Conservation (phyloP, 2,888 invertebrate species). For the Meghimatium bilineatum region DNA sequence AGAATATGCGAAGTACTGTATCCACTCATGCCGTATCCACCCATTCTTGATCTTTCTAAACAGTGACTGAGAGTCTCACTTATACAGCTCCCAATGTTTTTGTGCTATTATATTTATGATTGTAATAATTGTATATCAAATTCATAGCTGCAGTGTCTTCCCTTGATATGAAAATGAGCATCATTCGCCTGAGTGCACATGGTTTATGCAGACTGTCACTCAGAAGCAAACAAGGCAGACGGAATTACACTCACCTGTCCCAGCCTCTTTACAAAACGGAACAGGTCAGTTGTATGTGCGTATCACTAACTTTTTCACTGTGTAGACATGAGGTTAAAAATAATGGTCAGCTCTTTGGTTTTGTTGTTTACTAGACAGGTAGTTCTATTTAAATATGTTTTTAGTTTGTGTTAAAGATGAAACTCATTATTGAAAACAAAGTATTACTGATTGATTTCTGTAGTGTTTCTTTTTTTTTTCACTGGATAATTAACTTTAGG, state of each 20-base stretch:
- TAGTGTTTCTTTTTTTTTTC: too few relatives aligned
- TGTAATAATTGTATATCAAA: too few relatives aligned
- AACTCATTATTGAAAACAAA: too few relatives aligned
- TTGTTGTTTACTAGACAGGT: neutral
- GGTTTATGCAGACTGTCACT: constrained; percentile 21
- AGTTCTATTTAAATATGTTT: neutral
- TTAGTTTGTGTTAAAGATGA: too few relatives aligned
- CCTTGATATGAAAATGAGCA: neutral
- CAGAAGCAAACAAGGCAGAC: constrained; percentile 1
- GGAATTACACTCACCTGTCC: constrained; percentile 20
- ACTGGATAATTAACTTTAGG: too few relatives aligned
- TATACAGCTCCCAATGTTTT: too few relatives aligned
- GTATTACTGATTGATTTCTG: too few relatives aligned
- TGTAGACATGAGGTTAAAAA: neutral
- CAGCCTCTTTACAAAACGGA: constrained; percentile 12
- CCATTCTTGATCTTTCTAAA: too few relatives aligned
- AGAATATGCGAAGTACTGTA: too few relatives aligned
- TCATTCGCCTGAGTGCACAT: constrained; percentile 1
- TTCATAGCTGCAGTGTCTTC: neutral
- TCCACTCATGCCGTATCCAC: too few relatives aligned
- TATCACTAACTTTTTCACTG: neutral
- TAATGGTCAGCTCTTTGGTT: neutral
- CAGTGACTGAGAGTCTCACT: too few relatives aligned
- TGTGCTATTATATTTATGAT: too few relatives aligned
- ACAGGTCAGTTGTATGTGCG: neutral